Conservation (phyloP, 2,113 vertebrate species). For the Hypanus sabinus region DNA sequence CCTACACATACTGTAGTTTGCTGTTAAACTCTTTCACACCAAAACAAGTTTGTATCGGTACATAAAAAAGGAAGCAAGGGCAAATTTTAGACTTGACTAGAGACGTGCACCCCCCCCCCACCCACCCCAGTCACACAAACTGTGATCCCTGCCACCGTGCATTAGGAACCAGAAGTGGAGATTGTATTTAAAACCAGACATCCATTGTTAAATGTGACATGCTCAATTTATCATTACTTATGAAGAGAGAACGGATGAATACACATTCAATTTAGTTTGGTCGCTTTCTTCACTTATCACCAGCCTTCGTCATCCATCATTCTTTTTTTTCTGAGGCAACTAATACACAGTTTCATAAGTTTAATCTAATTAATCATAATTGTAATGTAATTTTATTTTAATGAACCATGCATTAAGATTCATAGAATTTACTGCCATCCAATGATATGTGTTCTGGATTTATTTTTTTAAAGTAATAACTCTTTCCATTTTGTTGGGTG, state of each 20-base stretch:
- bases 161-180: constrained; percentile 54
- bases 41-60: constrained; percentile 32
- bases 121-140: constrained; percentile 51
- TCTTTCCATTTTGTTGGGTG: not conserved
- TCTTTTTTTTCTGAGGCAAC: constrained; percentile 69
- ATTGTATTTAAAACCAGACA: constrained; percentile 67
- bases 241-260: constrained; percentile 95
- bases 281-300: constrained; percentile 96
- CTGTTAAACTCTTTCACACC: not conserved
- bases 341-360: constrained; percentile 86
- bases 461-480: not conserved
- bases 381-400: constrained; percentile 87
- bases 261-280: constrained; percentile 99
- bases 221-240: constrained; percentile 99
- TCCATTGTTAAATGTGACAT: constrained; percentile 93
- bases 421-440: constrained; percentile 76
- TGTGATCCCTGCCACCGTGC: constrained; percentile 60
- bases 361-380: constrained; percentile 97
- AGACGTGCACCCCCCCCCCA: not conserved
- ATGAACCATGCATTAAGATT: constrained; percentile 82
- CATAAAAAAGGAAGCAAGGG: constrained; percentile 47
- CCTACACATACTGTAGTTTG: not conserved
- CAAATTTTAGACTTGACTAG: not conserved
- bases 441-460: constrained; percentile 66
- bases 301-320: constrained; percentile 89